Percentiles rank a stretch among this genome's conserved stretches.
phyloP scores from a whole-genome alignment of 2,113 vertebrate species.

The Micromys minutus region DNA sequence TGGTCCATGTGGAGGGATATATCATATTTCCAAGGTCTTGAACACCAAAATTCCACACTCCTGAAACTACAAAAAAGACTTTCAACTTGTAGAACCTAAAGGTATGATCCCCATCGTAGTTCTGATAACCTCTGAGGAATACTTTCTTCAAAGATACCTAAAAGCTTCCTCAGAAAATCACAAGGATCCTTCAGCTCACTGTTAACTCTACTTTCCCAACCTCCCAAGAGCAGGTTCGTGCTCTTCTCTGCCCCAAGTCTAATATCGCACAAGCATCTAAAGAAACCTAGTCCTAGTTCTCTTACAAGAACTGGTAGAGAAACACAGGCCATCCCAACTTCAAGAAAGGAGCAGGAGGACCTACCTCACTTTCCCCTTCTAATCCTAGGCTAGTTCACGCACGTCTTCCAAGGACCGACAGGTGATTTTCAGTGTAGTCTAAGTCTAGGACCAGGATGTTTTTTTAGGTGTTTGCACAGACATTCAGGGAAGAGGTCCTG shows the following conservation, averaged over 20 bases:
- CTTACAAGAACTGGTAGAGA: no score
- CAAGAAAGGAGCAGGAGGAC: not conserved
- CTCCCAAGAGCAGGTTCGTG: not conserved
- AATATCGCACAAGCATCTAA: not conserved
- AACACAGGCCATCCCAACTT: not conserved
- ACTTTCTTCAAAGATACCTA: not conserved
- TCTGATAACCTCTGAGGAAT: not conserved
- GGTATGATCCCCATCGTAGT: not conserved
- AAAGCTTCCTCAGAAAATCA: not conserved
- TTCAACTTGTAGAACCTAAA: not conserved
- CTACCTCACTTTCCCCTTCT: not conserved
- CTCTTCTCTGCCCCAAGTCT: not conserved
- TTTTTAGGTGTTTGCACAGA: not conserved
- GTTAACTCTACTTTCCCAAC: not conserved
- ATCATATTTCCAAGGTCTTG: not conserved
- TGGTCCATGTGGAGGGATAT: not conserved
- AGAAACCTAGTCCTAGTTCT: not conserved
- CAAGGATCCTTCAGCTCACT: not conserved
- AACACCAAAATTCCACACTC: not conserved
- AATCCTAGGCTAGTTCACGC: not conserved
- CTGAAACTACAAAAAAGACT: not conserved
- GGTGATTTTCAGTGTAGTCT: not conserved
- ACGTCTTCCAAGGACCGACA: not conserved
- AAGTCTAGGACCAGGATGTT: not conserved
- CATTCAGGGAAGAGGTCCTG: no score